These are phyloP conservation scores for Tokudaia tokunoshimensis DNA, from an alignment of 2,797 vertebrate genomes.

Conservation along the genomic window DNA sequence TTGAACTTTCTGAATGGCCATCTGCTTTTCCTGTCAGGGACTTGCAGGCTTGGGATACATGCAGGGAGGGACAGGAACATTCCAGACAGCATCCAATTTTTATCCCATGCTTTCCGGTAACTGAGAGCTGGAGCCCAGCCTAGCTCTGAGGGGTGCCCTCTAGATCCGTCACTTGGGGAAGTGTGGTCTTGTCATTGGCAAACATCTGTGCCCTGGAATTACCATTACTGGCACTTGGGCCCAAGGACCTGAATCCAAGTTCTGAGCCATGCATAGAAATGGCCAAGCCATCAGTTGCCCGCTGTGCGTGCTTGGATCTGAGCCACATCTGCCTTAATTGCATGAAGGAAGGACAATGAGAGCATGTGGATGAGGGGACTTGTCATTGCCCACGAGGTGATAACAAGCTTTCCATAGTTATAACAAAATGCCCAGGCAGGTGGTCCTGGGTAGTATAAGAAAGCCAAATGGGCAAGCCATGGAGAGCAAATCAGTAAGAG, in stretches of 20 bases:
- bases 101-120: neutral
- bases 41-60: neutral
- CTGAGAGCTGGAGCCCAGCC: neutral
- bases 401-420: neutral
- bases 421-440: neutral
- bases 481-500: neutral
- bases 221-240: neutral
- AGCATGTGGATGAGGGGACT: neutral
- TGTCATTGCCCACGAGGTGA: neutral
- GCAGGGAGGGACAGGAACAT: neutral
- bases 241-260: neutral
- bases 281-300: neutral
- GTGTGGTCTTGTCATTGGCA: neutral
- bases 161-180: neutral
- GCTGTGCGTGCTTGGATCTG: rapidly evolving
- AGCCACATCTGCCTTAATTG: neutral
- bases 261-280: no score
- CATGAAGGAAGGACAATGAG: neutral
- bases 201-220: neutral
- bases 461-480: neutral
- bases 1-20: neutral
- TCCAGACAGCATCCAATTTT: neutral
- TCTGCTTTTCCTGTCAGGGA: neutral
- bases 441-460: neutral
- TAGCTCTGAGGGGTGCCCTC: neutral